Evolutionary conservation across 2,797 vertebrate species (phyloP).

Genomic region (Chelidonichthys spinosus): DNA sequence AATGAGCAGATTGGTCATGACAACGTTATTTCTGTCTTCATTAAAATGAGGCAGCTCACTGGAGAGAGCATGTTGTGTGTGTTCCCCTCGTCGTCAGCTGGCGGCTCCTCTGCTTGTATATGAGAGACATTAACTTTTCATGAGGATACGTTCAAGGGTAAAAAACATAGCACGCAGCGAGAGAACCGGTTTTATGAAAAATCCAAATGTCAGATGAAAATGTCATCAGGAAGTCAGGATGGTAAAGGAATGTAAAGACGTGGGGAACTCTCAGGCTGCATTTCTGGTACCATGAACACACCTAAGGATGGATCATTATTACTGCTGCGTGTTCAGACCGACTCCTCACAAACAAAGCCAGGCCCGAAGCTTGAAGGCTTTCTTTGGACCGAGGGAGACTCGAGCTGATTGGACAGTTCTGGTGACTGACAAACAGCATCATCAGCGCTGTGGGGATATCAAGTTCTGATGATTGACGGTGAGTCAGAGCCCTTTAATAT

Average conservation of each 20-base stretch:
- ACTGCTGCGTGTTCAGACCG: neutral
- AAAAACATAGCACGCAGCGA: slow-evolving; percentile 21
- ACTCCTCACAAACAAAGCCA: neutral
- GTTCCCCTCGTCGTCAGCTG: slow-evolving; percentile 40
- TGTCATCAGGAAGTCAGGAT: neutral
- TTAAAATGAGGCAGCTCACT: slow-evolving; percentile 41
- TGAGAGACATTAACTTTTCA: slow-evolving; percentile 69
- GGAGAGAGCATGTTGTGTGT: slow-evolving; percentile 30
- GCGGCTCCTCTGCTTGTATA: slow-evolving; percentile 51
- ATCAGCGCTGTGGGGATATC: neutral
- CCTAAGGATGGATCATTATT: neutral
- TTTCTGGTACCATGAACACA: neutral
- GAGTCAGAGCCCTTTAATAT: neutral
- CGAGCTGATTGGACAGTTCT: neutral
- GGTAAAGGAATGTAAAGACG: neutral
- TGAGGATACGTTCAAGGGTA: slow-evolving; percentile 64
- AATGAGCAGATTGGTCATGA: neutral
- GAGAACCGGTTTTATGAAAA: slow-evolving; percentile 16
- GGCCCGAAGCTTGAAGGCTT: neutral
- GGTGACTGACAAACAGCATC: neutral
- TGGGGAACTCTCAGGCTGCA: neutral
- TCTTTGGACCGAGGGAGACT: neutral
- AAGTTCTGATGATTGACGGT: neutral
- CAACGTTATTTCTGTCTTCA: slow-evolving; percentile 28
- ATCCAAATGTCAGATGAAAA: slow-evolving; percentile 29